Percentiles rank a stretch among this genome's conserved stretches.
Evolutionary conservation across 2,888 invertebrate genomes (phyloP).

Genomic region (Psylliodes chrysocephalus): DNA sequence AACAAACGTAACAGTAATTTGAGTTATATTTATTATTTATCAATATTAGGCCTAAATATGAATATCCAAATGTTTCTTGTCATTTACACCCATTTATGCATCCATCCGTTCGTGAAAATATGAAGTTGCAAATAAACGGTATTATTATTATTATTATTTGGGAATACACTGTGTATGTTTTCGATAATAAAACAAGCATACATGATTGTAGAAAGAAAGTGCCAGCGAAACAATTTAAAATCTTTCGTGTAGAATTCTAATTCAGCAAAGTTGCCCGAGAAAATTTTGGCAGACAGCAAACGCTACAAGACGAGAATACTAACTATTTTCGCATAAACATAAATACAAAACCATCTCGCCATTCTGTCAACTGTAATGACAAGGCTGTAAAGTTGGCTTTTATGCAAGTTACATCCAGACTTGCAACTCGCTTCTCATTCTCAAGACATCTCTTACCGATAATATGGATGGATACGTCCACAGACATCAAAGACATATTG

Average conservation of each 20-base stretch:
- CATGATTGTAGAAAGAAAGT: too few relatives aligned
- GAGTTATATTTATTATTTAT: too few relatives aligned
- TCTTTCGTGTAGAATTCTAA: slow-evolving; percentile 9
- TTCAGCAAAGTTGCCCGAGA: slow-evolving; percentile 9
- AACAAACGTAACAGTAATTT: too few relatives aligned
- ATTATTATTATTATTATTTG: too few relatives aligned
- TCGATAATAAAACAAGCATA: too few relatives aligned
- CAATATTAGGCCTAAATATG: too few relatives aligned
- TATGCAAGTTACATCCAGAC: slow-evolving; percentile 21
- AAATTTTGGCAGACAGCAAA: slow-evolving; percentile 24
- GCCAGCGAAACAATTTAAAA: slow-evolving; percentile 16
- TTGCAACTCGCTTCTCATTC: slow-evolving; percentile 11
- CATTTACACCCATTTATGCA: too few relatives aligned
- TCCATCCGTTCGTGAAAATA: too few relatives aligned
- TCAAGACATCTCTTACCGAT: slow-evolving; percentile 1
- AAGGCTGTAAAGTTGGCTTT: slow-evolving; percentile 27
- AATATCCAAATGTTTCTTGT: too few relatives aligned
- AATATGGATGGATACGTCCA: slow-evolving; percentile 6
- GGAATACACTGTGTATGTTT: too few relatives aligned
- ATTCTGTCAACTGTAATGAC: slow-evolving; percentile 34
- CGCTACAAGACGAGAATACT: slow-evolving; percentile 17
- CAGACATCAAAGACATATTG: slow-evolving; percentile 2
- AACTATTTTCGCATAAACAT: slow-evolving; percentile 27
- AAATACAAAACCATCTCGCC: slow-evolving; percentile 26
- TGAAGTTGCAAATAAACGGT: too few relatives aligned